Percentiles rank a stretch among this genome's conserved stretches.
Conservation (phyloP, 2,113 vertebrate species). For the Corvus moneduloides region DNA sequence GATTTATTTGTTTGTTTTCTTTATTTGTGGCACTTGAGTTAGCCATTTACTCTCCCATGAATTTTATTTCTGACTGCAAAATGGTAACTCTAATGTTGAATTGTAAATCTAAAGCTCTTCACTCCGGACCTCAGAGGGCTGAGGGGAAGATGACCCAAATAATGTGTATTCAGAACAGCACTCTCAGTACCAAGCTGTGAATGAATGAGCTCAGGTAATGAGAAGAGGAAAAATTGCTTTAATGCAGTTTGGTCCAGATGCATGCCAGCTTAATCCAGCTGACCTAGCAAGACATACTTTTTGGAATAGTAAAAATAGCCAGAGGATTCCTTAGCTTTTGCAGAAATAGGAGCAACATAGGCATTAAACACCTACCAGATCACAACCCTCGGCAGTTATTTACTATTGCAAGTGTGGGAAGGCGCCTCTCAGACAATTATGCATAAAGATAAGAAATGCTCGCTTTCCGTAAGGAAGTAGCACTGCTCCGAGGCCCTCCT, state of each 20-base stretch:
- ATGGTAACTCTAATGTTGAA: neutral
- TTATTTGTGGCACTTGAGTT: neutral
- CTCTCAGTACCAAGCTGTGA: slow-evolving; percentile 10
- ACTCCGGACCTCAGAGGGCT: neutral
- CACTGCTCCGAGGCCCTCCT: neutral
- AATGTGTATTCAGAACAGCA: slow-evolving; percentile 15
- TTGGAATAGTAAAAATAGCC: neutral
- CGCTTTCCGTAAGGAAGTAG: rapidly evolving
- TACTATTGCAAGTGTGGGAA: neutral
- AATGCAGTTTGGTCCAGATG: neutral
- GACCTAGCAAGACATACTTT: neutral
- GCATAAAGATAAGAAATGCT: neutral
- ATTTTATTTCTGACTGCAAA: neutral
- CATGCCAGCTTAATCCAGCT: slow-evolving; percentile 30
- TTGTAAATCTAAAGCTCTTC: neutral
- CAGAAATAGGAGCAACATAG: neutral
- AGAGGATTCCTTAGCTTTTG: neutral
- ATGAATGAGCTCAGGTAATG: slow-evolving; percentile 34
- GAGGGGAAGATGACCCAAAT: neutral
- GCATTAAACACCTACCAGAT: neutral
- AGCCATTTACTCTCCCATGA: neutral
- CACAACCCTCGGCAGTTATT: neutral
- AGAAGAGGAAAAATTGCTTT: slow-evolving; percentile 29
- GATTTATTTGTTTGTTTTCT: neutral
- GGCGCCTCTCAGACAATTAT: neutral